A percentile compares a stretch with the other conserved stretches of the same genome.
Evolutionary conservation across 2,113 vertebrate species (phyloP).

Genomic region (Stictonetta naevosa): DNA sequence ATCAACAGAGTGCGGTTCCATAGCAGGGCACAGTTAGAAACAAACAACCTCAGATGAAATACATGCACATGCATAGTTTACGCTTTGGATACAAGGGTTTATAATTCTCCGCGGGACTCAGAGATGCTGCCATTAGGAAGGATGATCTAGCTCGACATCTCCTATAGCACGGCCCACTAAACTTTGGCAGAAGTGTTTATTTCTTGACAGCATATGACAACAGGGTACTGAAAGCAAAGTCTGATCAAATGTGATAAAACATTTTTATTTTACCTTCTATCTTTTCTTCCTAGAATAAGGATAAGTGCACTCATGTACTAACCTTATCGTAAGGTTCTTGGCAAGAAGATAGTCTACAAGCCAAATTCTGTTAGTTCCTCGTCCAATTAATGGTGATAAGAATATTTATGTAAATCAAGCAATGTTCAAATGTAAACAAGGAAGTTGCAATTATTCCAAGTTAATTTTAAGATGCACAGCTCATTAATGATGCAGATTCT

Average conservation of each 20-base stretch:
- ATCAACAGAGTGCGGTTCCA: not conserved
- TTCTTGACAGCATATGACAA: not conserved
- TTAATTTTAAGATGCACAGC: not conserved
- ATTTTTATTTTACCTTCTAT: not conserved
- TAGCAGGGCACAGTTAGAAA: not conserved
- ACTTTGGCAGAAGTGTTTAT: not conserved
- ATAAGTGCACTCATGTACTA: not conserved
- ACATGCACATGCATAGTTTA: constrained; percentile 14
- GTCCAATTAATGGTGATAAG: not conserved
- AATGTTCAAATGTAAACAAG: not conserved
- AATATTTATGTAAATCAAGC: not conserved
- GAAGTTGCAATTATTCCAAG: not conserved
- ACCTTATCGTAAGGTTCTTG: not conserved
- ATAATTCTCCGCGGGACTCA: accelerated
- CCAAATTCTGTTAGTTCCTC: not conserved
- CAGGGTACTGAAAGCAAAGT: not conserved
- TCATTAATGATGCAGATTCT: not conserved
- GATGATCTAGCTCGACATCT: not conserved
- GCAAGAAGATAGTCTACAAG: not conserved
- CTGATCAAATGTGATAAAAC: not conserved
- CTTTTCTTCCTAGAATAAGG: not conserved
- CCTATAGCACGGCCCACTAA: not conserved
- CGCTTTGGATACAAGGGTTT: not conserved
- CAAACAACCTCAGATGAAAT: not conserved
- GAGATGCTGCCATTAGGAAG: not conserved